These are phyloP conservation scores for Peromyscus leucopus DNA, from an alignment of 2,113 vertebrate species.

Conservation along the genomic window DNA sequence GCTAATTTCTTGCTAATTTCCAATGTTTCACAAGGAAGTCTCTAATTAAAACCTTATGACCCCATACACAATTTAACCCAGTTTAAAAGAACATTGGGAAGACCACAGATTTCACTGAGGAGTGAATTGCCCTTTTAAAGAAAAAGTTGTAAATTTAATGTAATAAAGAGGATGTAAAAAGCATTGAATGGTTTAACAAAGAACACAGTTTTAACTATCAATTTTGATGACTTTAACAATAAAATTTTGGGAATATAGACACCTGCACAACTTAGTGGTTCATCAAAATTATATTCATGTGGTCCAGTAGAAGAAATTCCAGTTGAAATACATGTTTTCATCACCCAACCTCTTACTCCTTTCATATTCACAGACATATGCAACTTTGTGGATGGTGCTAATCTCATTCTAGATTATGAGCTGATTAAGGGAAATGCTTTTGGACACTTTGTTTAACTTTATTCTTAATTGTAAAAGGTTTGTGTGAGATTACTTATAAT, in stretches of 20 bases:
- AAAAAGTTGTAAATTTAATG: not conserved
- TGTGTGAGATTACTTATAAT: not conserved
- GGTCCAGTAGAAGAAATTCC: not conserved
- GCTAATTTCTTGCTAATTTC: not conserved
- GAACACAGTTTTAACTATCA: not conserved
- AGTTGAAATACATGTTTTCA: not conserved
- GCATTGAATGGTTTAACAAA: not conserved
- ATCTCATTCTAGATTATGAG: not conserved
- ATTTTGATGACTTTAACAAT: not conserved
- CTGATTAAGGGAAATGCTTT: not conserved
- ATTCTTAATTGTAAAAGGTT: not conserved
- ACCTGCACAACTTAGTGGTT: not conserved
- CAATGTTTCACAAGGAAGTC: not conserved
- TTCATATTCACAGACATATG: not conserved
- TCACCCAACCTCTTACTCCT: fast-evolving
- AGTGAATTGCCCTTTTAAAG: not conserved
- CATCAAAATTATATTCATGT: not conserved
- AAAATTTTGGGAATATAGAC: not conserved
- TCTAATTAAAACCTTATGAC: constrained; percentile 32
- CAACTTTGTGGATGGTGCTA: not conserved
- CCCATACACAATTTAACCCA: not conserved
- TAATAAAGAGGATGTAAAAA: not conserved
- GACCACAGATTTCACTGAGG: not conserved
- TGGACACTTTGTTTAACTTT: not conserved
- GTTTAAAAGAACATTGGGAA: not conserved